Conservation (phyloP, 2,888 invertebrate genomes). For the Andricus quercusramuli region DNA sequence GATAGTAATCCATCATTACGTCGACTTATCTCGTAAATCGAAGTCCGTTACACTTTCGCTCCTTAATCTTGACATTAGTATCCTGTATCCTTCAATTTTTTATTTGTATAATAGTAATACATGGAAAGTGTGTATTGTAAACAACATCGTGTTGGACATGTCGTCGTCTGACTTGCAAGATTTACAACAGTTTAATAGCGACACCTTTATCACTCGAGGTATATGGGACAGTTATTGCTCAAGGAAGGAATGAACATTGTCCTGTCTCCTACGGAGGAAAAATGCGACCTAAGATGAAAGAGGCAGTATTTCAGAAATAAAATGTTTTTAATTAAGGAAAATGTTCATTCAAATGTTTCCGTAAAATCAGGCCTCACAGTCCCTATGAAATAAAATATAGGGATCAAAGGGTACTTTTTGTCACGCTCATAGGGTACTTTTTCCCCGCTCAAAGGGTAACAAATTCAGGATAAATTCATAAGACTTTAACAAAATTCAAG, state of each 20-base stretch:
- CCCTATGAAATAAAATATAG: no score
- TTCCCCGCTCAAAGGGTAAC: no score
- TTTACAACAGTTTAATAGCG: constrained; percentile 50
- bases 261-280: constrained; percentile 50
- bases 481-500: no score
- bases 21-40: constrained; percentile 23
- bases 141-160: not conserved
- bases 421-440: no score
- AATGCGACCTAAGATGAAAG: not conserved
- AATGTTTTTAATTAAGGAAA: no score
- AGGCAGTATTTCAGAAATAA: not conserved
- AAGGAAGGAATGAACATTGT: constrained; percentile 59
- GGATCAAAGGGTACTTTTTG: no score
- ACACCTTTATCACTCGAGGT: constrained; percentile 59
- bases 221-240: constrained; percentile 58
- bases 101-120: not conserved
- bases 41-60: constrained; percentile 28
- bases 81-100: not conserved
- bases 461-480: no score
- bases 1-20: constrained; percentile 12
- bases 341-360: no score
- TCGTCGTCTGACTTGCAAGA: constrained; percentile 44
- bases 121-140: constrained; percentile 4
- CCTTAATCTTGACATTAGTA: constrained; percentile 32
- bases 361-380: no score